Evolutionary conservation across 1,140 invertebrate species (phyloP).

Genomic region (Microplitis demolitor): DNA sequence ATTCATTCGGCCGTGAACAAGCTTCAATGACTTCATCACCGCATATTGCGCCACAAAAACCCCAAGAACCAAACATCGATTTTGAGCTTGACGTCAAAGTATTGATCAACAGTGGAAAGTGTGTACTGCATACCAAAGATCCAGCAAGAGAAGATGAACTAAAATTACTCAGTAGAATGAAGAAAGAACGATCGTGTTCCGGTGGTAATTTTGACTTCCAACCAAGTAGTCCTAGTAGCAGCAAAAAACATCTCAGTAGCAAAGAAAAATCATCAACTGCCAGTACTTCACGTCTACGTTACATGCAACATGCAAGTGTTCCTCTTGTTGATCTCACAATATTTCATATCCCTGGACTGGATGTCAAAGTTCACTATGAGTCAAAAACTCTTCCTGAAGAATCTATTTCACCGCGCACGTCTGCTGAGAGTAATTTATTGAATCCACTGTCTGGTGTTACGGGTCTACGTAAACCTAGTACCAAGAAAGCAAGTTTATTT

Average conservation of each 20-base stretch:
- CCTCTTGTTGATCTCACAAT: constrained; percentile 82
- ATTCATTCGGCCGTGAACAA: constrained; percentile 53
- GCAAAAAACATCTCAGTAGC: constrained; percentile 56
- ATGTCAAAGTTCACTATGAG: constrained; percentile 78
- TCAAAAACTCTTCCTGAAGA: constrained; percentile 79
- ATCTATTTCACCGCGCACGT: constrained; percentile 46
- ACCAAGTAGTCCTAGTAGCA: constrained; percentile 61
- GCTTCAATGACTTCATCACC: constrained; percentile 52
- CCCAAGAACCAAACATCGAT: constrained; percentile 92
- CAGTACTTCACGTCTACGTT: constrained; percentile 60
- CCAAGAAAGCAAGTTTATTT: constrained; percentile 91
- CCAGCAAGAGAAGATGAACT: constrained; percentile 72
- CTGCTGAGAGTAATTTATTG: constrained; percentile 42
- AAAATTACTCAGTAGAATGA: constrained; percentile 66
- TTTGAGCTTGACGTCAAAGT: constrained; percentile 97
- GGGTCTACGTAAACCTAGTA: constrained; percentile 65
- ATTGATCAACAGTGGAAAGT: constrained; percentile 95
- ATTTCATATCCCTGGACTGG: constrained; percentile 92
- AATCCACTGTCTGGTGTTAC: constrained; percentile 42
- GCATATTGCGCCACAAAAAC: constrained; percentile 63
- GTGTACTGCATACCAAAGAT: constrained; percentile 94
- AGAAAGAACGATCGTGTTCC: constrained; percentile 74
- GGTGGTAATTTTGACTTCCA: constrained; percentile 72
- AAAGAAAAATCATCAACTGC: constrained; percentile 58
- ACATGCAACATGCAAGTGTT: constrained; percentile 55